phyloP scores from a whole-genome alignment of 2,888 invertebrate genomes.

The Nebria brevicollis region DNA sequence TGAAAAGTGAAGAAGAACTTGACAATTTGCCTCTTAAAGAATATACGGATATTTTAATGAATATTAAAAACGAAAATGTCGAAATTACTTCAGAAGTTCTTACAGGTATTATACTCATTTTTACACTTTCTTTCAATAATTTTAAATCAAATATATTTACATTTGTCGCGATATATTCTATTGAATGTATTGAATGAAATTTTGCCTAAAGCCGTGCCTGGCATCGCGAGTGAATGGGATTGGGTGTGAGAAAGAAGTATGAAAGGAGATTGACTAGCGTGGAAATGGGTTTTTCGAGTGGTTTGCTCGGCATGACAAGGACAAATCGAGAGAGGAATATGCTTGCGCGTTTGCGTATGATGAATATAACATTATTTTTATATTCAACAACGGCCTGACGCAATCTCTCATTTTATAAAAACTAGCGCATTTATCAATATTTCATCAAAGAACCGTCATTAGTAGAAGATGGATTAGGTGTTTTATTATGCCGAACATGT shows the following conservation, averaged over 20 bases:
- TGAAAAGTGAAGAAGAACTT: slow-evolving; percentile 21
- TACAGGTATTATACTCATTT: neutral
- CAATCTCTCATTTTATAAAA: neutral
- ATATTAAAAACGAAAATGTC: neutral
- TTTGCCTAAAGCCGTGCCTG: neutral
- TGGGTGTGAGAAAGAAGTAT: slow-evolving; percentile 1
- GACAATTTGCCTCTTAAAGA: slow-evolving; percentile 5
- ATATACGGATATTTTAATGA: slow-evolving; percentile 10
- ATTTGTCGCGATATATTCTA: too few species aligned
- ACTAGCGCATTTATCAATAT: neutral
- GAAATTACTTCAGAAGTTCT: neutral
- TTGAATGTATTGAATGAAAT: neutral
- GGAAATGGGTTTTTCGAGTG: neutral
- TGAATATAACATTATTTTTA: neutral
- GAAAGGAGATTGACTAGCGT: neutral
- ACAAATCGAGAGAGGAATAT: neutral
- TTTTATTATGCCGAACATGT: neutral
- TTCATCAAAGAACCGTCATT: neutral
- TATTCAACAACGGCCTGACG: neutral
- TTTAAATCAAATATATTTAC: too few species aligned
- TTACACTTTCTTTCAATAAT: too few species aligned
- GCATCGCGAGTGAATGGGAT: neutral
- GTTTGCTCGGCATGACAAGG: neutral
- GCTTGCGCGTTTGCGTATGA: neutral
- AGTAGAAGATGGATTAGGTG: neutral